Conservation (phyloP, 2,797 vertebrate genomes). For the Xenentodon cancila region DNA sequence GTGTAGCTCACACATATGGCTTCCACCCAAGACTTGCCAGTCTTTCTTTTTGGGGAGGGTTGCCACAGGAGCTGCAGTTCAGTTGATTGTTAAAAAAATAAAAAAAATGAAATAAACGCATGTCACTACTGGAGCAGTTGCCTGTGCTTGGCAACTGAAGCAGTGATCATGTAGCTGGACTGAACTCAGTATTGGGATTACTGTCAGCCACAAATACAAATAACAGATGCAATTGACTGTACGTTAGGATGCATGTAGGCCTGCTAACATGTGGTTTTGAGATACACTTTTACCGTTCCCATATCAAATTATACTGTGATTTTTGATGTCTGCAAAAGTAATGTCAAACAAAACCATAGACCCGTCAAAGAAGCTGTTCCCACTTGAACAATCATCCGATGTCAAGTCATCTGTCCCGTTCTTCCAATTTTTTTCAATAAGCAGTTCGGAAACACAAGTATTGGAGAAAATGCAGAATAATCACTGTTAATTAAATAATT, state of each 20-base stretch:
- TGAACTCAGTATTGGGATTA: too few relatives aligned
- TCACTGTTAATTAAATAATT: not conserved
- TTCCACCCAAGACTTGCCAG: too few relatives aligned
- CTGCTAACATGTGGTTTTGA: slow-evolving; percentile 33
- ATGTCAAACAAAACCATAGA: slow-evolving; percentile 65
- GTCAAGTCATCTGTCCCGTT: not conserved
- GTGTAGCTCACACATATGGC: too few relatives aligned
- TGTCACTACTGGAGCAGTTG: too few relatives aligned
- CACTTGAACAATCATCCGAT: slow-evolving; percentile 37
- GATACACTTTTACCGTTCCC: slow-evolving; percentile 35
- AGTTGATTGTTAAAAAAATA: too few relatives aligned
- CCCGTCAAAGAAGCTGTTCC: slow-evolving; percentile 52
- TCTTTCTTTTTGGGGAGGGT: too few relatives aligned
- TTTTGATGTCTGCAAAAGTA: slow-evolving; percentile 62
- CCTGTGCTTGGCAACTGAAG: too few relatives aligned
- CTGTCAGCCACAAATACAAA: too few relatives aligned
- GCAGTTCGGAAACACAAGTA: not conserved
- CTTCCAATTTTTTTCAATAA: not conserved
- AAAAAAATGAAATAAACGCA: too few relatives aligned
- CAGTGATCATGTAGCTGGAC: too few relatives aligned
- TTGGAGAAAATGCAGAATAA: not conserved
- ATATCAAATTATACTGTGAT: slow-evolving; percentile 56
- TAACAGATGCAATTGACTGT: not conserved
- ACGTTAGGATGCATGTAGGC: slow-evolving; percentile 44
- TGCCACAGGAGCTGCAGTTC: too few relatives aligned